Conservation (phyloP, 2,797 vertebrate species). For the Rhabdophis nuchalis region DNA sequence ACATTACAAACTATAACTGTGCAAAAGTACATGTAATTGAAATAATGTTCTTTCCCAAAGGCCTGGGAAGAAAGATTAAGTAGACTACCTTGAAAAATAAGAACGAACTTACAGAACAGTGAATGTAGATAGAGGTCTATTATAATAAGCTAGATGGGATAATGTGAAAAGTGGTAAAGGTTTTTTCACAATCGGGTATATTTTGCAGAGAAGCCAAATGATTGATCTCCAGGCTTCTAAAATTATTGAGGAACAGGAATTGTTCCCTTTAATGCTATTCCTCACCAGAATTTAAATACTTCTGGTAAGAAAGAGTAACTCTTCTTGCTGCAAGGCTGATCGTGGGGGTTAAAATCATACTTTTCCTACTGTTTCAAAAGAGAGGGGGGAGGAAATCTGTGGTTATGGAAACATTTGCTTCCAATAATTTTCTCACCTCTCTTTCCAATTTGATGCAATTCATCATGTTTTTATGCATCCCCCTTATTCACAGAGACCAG, state of each 20-base stretch:
- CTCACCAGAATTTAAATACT: neutral
- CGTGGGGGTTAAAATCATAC: neutral
- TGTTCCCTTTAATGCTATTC: neutral
- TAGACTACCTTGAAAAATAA: neutral
- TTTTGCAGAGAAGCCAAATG: neutral
- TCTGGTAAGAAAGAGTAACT: neutral
- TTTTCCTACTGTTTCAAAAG: neutral
- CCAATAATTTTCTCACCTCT: neutral
- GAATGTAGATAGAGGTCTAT: neutral
- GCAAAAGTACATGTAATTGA: neutral
- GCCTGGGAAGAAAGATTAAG: neutral
- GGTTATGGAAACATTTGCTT: neutral
- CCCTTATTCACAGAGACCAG: slow-evolving; percentile 31
- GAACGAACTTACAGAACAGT: neutral
- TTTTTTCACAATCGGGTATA: neutral
- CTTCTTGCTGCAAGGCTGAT: neutral
- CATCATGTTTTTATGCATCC: slow-evolving; percentile 45
- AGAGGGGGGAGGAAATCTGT: neutral
- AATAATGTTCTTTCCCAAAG: neutral
- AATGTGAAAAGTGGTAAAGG: neutral
- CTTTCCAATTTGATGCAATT: slow-evolving; percentile 23
- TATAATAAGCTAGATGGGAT: neutral
- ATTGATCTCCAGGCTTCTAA: neutral
- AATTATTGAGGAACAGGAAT: neutral
- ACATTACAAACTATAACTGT: neutral